Evolutionary conservation across 2,888 invertebrate genomes (phyloP).

Genomic region (Calameuta pallipes): DNA sequence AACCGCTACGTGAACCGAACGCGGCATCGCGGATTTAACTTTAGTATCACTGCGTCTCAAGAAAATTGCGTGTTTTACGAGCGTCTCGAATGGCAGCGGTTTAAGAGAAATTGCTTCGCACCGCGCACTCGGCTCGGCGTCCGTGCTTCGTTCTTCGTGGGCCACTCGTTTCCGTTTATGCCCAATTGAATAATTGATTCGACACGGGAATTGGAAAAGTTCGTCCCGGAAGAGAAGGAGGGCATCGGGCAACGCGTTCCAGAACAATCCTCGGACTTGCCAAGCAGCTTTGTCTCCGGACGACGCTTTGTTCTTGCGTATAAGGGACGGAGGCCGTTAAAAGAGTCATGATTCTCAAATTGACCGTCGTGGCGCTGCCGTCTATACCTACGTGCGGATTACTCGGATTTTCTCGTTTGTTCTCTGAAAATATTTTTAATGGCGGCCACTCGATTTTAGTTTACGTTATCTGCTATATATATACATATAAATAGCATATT

Average conservation of each 20-base stretch:
- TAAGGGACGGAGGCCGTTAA: neutral
- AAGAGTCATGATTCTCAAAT: neutral
- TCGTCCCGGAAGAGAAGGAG: neutral
- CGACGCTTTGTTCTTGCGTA: neutral
- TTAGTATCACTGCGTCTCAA: constrained; percentile 30
- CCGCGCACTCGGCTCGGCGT: neutral
- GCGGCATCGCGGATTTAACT: constrained; percentile 35
- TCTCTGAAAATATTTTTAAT: neutral
- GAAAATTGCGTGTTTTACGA: constrained; percentile 33
- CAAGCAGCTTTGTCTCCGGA: neutral
- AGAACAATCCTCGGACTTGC: neutral
- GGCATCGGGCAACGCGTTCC: neutral
- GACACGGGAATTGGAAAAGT: neutral
- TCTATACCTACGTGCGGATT: neutral
- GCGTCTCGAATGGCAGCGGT: constrained; percentile 11
- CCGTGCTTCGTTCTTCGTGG: neutral
- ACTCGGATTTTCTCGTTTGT: neutral
- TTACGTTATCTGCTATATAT: too few relatives aligned
- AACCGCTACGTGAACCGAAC: constrained; percentile 25
- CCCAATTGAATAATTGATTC: neutral
- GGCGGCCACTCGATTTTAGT: neutral
- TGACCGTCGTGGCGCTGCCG: neutral
- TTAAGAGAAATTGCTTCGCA: constrained; percentile 14
- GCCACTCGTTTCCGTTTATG: neutral
- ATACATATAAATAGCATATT: too few relatives aligned